Evolutionary conservation across 2,797 vertebrate species (phyloP).

Genomic region (Merluccius polli): DNA sequence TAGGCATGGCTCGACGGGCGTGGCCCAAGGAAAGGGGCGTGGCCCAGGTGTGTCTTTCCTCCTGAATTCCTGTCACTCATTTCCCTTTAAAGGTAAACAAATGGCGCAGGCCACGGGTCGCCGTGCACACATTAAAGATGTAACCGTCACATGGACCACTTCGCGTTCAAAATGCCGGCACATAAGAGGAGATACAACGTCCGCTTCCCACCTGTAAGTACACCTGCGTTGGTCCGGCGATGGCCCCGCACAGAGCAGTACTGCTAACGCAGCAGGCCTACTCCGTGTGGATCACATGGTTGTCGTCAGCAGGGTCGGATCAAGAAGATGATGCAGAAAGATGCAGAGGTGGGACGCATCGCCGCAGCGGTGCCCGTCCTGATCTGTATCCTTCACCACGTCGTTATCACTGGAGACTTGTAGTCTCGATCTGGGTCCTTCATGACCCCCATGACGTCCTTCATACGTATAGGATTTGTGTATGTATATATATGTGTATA

Average conservation of each 20-base stretch:
- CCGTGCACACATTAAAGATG: slow-evolving; percentile 63
- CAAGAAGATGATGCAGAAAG: slow-evolving; percentile 79
- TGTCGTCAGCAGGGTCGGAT: slow-evolving; percentile 63
- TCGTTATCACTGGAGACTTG: too few relatives aligned
- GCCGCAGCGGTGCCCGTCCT: slow-evolving; percentile 73
- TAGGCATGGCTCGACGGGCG: too few relatives aligned
- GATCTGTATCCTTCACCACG: slow-evolving; percentile 78
- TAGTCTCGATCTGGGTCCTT: not conserved
- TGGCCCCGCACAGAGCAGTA: too few relatives aligned
- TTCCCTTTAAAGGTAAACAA: slow-evolving; percentile 73
- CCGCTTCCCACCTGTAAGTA: slow-evolving; percentile 75
- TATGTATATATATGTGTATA: too few relatives aligned
- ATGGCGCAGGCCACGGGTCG: slow-evolving; percentile 53
- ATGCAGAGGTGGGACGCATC: slow-evolving; percentile 72
- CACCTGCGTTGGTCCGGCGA: too few relatives aligned
- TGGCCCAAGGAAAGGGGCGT: too few relatives aligned
- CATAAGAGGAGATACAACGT: slow-evolving; percentile 68
- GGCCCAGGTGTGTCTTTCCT: slow-evolving; percentile 27
- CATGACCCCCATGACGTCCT: too few relatives aligned
- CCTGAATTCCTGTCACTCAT: slow-evolving; percentile 11
- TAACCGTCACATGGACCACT: slow-evolving; percentile 34
- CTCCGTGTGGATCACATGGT: too few relatives aligned
- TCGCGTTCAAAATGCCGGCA: slow-evolving; percentile 63
- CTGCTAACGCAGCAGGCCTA: too few relatives aligned
- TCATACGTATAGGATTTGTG: too few relatives aligned